These are phyloP conservation scores for Agonopterix alstromeriana DNA, from an alignment of 2,888 invertebrate genomes.

Conservation along the genomic window DNA sequence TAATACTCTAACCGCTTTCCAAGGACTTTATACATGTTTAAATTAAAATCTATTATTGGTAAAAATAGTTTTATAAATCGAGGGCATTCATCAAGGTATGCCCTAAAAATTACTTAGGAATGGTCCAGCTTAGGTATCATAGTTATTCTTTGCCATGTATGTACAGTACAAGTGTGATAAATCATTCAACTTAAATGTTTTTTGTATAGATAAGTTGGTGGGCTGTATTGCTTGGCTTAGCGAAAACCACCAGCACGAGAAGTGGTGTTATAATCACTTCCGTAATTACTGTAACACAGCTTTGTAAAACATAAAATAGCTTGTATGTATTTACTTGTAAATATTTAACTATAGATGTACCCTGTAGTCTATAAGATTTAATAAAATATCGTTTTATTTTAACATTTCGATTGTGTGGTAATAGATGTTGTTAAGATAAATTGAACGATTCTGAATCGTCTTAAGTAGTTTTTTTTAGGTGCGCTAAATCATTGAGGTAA, in stretches of 20 bases:
- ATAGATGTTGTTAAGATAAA: constrained; percentile 32
- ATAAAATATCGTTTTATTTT: constrained; percentile 51
- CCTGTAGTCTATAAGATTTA: constrained; percentile 38
- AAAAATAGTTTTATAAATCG: not conserved
- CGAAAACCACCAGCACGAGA: constrained; percentile 27
- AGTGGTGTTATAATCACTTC: constrained; percentile 72
- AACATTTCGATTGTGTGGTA: constrained; percentile 33
- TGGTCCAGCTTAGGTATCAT: constrained; percentile 30
- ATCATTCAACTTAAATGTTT: constrained; percentile 21
- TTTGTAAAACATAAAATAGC: constrained; percentile 37
- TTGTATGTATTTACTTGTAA: constrained; percentile 56
- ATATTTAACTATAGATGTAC: constrained; percentile 42
- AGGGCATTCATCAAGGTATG: constrained; percentile 3
- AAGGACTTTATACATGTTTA: constrained; percentile 2
- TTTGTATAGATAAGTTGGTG: constrained; percentile 30
- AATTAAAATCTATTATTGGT: not conserved
- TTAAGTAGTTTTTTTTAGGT: constrained; percentile 37
- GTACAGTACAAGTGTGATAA: constrained; percentile 67
- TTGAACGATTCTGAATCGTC: constrained; percentile 62
- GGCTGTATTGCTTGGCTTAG: constrained; percentile 37
- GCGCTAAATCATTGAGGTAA: constrained; percentile 48
- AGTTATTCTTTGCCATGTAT: constrained; percentile 55
- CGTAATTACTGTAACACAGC: constrained; percentile 38
- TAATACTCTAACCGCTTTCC: constrained; percentile 18
- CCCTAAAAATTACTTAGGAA: constrained; percentile 8